Evolutionary conservation across 2,888 invertebrate species (phyloP), one percentile per base, ranked within the genome.

Genomic region (Caenorhabditis zanzibari): DNA sequence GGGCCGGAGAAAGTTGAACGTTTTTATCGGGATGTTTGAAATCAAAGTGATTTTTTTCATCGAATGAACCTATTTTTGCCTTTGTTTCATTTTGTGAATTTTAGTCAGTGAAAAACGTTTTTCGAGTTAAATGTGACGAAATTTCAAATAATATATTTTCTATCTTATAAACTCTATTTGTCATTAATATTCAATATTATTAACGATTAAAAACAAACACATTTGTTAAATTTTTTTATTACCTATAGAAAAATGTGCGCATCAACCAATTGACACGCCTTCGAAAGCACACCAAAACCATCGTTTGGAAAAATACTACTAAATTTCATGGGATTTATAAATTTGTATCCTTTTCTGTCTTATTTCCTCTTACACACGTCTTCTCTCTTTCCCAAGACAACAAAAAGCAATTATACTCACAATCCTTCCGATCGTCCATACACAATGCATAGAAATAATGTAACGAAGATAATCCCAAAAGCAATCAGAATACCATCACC

Each of bases 401-500:
- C 47, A 47, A 66, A 76, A 76, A 77, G 22, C 12, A 79, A 63
- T 66, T 38, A 81, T 54, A 68, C 84, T 84, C 69, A 84, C 84
- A 81, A 73, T 84, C 81, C 84, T 58, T 81, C 77, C 64, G 81
- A 56, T 28, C 74, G 49, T 24, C 73, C 77, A 56, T 69, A 71
- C 32, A 69, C 63, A 61, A 84, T 47, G n/a, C 73, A 66, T 9
- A 77, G 52, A 16, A 63, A 4, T n/a, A 81, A 10, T 35, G 81
- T 35, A 12, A 52, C 16, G 16, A 47, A 38, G 35, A 75, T 68
- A 56, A 84, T 66, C 54, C 61, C 63, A n/a, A 77, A 47, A 49
- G 35, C 38, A 76, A 84, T 69, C 56, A 77, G 26, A 38, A 84
- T 52, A 64, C 84, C 84, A 69, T 75, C 71, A 35, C 84, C 84